These are phyloP conservation scores for Hyperopisus bebe DNA, from an alignment of 2,113 vertebrate genomes.

Conservation along the genomic window DNA sequence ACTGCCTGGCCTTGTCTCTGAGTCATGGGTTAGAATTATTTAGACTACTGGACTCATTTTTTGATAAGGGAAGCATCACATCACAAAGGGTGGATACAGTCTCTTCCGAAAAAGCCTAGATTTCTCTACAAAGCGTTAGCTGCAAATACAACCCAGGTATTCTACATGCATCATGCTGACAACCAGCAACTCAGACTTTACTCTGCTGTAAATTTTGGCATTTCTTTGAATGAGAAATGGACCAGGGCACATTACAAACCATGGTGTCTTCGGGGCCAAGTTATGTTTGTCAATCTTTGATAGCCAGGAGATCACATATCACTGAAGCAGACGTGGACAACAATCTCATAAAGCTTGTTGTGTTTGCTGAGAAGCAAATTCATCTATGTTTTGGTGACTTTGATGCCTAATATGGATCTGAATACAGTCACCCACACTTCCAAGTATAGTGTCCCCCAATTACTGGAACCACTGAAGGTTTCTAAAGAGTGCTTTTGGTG, in stretches of 20 bases:
- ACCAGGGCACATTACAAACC: background rate
- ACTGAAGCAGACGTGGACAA: background rate
- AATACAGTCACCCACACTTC: background rate
- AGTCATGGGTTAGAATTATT: background rate
- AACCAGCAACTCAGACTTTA: background rate
- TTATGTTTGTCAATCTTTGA: background rate
- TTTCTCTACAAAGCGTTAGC: background rate
- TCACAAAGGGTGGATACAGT: background rate
- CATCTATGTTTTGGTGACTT: background rate
- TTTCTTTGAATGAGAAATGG: background rate
- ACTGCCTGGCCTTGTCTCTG: slow-evolving; percentile 6
- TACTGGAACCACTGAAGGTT: background rate
- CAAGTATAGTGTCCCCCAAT: background rate
- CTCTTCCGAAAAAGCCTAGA: background rate
- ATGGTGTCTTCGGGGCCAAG: background rate
- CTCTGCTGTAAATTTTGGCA: background rate
- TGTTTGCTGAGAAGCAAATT: background rate
- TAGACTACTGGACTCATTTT: slow-evolving; percentile 1
- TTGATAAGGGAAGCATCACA: slow-evolving; percentile 18
- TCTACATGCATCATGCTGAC: background rate
- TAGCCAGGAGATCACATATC: background rate
- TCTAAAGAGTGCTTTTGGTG: background rate
- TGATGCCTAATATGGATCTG: background rate
- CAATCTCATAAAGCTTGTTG: background rate
- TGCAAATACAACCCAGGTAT: background rate